Evolutionary conservation across 2,113 vertebrate species (phyloP).

Genomic region (Dromas ardeola): DNA sequence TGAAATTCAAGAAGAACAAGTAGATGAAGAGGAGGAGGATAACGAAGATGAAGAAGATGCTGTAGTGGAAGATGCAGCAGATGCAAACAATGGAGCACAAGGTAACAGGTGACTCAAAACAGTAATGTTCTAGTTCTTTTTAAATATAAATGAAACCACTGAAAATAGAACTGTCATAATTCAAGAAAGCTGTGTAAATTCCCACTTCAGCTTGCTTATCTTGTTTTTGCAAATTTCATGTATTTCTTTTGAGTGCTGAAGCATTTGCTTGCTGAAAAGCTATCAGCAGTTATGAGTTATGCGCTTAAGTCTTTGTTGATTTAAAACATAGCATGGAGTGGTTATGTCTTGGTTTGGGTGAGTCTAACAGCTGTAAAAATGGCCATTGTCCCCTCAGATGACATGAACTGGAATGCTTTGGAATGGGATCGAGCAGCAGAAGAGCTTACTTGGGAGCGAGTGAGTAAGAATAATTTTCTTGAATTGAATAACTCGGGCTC

Average conservation of each 20-base stretch:
- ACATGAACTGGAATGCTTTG: slow-evolving; percentile 97
- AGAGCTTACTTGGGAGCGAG: slow-evolving; percentile 96
- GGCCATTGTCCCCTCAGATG: slow-evolving; percentile 77
- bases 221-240: not conserved
- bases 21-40: slow-evolving; percentile 89
- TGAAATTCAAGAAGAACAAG: slow-evolving; percentile 84
- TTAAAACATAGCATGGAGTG: not conserved
- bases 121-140: slow-evolving; percentile 25
- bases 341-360: not conserved
- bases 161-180: not conserved
- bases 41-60: slow-evolving; percentile 92
- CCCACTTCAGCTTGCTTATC: not conserved
- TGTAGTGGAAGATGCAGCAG: slow-evolving; percentile 87
- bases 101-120: slow-evolving; percentile 76
- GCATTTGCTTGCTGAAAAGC: not conserved
- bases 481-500: not conserved
- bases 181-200: not conserved
- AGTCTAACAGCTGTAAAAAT: not conserved
- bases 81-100: slow-evolving; percentile 90
- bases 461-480: slow-evolving; percentile 64
- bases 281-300: not conserved
- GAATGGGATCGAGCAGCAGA: slow-evolving; percentile 98
- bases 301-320: not conserved
- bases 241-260: not conserved
- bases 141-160: not conserved